Conservation (phyloP, 2,888 invertebrate species). For the Odontocerum albicorne region DNA sequence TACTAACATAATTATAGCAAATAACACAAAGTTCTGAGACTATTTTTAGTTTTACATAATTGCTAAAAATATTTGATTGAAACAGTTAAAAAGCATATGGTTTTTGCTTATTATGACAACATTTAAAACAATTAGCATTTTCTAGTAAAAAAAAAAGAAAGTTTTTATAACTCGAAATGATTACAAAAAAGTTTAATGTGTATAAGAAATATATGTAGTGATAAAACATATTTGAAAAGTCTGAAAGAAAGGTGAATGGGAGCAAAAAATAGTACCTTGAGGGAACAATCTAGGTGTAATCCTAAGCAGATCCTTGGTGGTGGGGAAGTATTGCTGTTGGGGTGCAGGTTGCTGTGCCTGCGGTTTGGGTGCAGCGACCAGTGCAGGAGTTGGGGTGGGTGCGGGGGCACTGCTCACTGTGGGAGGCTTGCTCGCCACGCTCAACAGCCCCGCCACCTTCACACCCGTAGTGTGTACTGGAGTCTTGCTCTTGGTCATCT, state of each 20-base stretch:
- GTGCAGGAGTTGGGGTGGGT: slow-evolving; percentile 10
- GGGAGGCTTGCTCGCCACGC: slow-evolving; percentile 41
- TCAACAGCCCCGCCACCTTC: slow-evolving; percentile 38
- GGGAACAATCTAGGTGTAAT: slow-evolving; percentile 58
- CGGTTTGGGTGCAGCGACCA: slow-evolving; percentile 28
- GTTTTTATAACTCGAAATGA: too few relatives aligned
- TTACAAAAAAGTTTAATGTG: too few relatives aligned
- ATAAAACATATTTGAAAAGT: neutral
- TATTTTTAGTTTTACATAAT: too few relatives aligned
- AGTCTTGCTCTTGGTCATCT: slow-evolving; percentile 14
- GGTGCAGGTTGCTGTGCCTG: neutral
- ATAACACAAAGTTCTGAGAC: too few relatives aligned
- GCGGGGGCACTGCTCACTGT: neutral
- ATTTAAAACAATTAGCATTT: too few relatives aligned
- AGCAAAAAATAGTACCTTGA: slow-evolving; percentile 43
- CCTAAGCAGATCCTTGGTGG: slow-evolving; percentile 43
- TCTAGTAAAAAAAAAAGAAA: too few relatives aligned
- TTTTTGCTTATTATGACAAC: too few relatives aligned
- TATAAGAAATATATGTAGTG: too few relatives aligned
- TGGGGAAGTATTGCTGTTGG: slow-evolving; percentile 15
- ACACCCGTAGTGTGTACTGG: slow-evolving; percentile 18
- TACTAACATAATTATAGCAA: too few relatives aligned
- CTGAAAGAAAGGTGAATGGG: neutral
- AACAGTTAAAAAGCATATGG: too few relatives aligned
- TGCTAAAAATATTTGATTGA: too few relatives aligned